Conservation (phyloP, 2,797 vertebrate genomes). For the Rhinella marina region DNA sequence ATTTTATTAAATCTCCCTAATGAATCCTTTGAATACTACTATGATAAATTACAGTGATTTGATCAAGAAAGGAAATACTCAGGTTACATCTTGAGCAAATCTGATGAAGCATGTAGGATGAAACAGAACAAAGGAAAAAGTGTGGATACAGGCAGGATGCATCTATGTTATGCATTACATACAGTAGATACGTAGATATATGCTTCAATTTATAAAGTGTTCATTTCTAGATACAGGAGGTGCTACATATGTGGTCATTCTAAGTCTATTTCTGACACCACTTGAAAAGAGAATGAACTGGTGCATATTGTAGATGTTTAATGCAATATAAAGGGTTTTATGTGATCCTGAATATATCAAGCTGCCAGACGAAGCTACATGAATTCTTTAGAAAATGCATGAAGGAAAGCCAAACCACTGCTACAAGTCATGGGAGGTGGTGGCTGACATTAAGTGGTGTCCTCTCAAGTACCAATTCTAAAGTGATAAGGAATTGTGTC, state of each 20-base stretch:
- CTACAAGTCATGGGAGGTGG: too few relatives aligned
- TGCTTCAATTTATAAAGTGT: neutral
- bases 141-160: neutral
- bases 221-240: neutral
- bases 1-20: too few relatives aligned
- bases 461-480: too few relatives aligned
- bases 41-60: neutral
- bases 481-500: too few relatives aligned
- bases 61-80: neutral
- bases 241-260: neutral
- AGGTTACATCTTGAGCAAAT: neutral
- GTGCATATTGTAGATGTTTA: neutral
- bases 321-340: too few relatives aligned
- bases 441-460: too few relatives aligned
- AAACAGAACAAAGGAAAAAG: neutral
- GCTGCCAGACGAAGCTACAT: too few relatives aligned
- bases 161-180: neutral
- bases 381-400: too few relatives aligned
- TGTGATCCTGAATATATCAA: too few relatives aligned
- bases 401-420: too few relatives aligned
- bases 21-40: neutral
- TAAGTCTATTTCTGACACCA: neutral
- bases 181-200: neutral
- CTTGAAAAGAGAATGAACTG: neutral
- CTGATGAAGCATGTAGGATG: neutral